phyloP scores from a whole-genome alignment of 2,113 vertebrate genomes.

The Eretmochelys imbricata region DNA sequence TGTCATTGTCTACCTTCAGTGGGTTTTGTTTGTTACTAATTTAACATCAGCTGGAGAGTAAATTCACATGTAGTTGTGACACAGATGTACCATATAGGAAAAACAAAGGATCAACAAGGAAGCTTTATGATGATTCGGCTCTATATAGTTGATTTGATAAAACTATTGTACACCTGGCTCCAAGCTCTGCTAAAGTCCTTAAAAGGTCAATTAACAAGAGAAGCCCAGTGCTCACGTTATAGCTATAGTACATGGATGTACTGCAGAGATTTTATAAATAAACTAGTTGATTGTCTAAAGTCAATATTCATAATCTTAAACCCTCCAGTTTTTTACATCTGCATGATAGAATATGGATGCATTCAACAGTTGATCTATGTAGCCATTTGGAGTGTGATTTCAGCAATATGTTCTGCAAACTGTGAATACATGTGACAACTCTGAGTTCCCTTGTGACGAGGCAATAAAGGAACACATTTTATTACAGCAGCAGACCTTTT shows the following conservation, averaged over 20 bases:
- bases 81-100: neutral
- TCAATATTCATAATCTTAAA: neutral
- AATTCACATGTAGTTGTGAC: neutral
- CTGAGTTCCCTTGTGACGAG: neutral
- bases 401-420: conserved; percentile 69
- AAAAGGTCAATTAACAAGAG: neutral
- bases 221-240: neutral
- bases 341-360: neutral
- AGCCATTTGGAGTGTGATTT: conserved; percentile 61
- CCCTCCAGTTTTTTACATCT: neutral
- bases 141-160: neutral
- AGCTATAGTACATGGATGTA: neutral
- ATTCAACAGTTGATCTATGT: conserved; percentile 13
- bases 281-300: neutral
- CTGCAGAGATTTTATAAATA: neutral
- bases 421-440: conserved; percentile 7
- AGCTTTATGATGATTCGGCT: neutral
- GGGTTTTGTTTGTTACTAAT: neutral
- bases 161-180: neutral
- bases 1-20: neutral
- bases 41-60: neutral
- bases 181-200: neutral
- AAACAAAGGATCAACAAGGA: neutral
- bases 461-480: neutral
- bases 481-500: neutral